Evolutionary conservation across 2,888 invertebrate species (phyloP).

Genomic region (Acrocyrtus sp.): DNA sequence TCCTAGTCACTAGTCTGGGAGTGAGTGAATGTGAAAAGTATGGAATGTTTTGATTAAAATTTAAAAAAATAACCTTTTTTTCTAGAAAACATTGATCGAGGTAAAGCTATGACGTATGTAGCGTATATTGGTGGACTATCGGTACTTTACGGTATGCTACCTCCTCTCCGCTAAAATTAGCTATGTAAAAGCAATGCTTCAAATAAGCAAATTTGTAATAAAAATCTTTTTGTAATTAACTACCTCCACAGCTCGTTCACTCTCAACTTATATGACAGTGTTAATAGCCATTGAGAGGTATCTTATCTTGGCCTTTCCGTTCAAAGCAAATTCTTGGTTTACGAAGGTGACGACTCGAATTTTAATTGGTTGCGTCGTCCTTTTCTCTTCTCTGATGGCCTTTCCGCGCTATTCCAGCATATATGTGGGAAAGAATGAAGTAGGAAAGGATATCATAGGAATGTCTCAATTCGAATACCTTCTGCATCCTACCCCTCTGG

Average conservation of each 20-base stretch:
- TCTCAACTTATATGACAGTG: background rate
- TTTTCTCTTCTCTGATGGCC: background rate
- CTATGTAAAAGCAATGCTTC: background rate
- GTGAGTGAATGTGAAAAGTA: background rate
- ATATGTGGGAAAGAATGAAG: background rate
- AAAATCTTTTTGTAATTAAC: background rate
- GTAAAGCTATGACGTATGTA: background rate
- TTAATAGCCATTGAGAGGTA: slow-evolving; percentile 1
- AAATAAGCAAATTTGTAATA: background rate
- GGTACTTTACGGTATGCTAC: background rate
- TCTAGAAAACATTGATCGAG: background rate
- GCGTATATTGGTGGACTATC: background rate
- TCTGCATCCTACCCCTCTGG: background rate
- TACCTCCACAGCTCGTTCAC: background rate
- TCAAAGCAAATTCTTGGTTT: background rate
- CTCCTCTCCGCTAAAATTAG: background rate
- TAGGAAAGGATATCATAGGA: background rate
- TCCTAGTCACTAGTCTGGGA: background rate
- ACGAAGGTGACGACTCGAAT: background rate
- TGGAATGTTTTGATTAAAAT: background rate
- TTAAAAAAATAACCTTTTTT: background rate
- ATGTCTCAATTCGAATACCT: background rate
- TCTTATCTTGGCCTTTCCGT: background rate
- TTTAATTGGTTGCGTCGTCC: background rate
- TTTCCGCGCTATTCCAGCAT: background rate